phyloP scores from a whole-genome alignment of 1,140 invertebrate genomes.

The Drosophila quadrilineata region DNA sequence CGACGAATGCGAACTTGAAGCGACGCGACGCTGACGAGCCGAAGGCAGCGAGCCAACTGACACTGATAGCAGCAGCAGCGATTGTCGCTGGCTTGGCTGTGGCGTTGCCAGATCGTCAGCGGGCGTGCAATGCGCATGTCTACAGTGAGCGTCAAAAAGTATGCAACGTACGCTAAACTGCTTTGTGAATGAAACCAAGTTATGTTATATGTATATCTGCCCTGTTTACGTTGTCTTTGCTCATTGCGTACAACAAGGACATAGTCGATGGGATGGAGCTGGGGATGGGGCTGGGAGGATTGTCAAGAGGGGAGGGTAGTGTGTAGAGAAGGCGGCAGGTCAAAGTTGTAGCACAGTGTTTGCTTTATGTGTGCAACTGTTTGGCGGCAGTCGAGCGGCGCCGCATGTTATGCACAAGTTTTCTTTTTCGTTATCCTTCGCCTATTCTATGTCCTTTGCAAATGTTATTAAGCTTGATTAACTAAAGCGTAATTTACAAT shows the following conservation, averaged over 20 bases:
- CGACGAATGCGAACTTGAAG: too few relatives aligned
- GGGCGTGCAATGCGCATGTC: conserved; percentile 17
- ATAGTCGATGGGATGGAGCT: neutral
- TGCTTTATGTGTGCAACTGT: conserved; percentile 73
- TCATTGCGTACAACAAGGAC: neutral
- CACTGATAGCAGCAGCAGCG: too few relatives aligned
- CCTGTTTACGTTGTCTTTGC: conserved; percentile 58
- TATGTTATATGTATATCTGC: too few relatives aligned
- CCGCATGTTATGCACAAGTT: conserved; percentile 39
- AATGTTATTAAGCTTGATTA: too few relatives aligned
- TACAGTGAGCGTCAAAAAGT: conserved; percentile 39
- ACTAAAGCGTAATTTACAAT: too few relatives aligned
- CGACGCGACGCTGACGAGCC: conserved; percentile 47
- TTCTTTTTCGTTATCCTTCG: neutral
- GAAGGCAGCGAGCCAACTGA: conserved; percentile 62
- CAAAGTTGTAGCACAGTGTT: conserved; percentile 68
- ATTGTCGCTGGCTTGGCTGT: neutral
- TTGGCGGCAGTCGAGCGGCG: conserved; percentile 50
- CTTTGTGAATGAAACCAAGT: conserved; percentile 62
- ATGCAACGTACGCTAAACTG: neutral
- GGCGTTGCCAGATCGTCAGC: conserved; percentile 45
- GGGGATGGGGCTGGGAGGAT: neutral
- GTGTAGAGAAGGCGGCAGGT: conserved; percentile 36
- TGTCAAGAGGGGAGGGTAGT: neutral
- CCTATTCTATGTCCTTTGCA: conserved; percentile 1